phyloP scores from a whole-genome alignment of 2,113 vertebrate genomes.

The Lutjanus erythropterus region DNA sequence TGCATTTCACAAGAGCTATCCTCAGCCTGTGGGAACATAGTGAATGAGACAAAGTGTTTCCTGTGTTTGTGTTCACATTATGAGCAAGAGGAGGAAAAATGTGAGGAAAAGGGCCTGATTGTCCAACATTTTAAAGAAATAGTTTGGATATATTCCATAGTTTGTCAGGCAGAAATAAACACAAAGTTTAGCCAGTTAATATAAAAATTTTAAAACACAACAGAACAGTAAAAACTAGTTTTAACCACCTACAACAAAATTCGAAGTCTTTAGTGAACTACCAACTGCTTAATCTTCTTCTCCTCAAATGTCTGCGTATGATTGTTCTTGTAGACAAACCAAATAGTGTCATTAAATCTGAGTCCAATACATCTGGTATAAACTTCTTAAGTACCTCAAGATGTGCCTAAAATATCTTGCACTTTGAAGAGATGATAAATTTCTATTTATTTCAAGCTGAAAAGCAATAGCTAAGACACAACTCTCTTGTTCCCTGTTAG shows the following conservation, averaged over 20 bases:
- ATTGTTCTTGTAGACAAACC: neutral
- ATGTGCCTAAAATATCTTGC: neutral
- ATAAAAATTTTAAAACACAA: neutral
- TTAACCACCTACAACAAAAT: neutral
- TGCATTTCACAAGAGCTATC: neutral
- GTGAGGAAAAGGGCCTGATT: neutral
- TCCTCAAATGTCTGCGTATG: neutral
- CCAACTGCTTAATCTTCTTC: neutral
- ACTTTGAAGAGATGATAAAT: neutral
- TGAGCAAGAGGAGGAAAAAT: neutral
- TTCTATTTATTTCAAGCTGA: neutral
- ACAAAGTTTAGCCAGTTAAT: neutral
- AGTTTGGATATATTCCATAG: neutral
- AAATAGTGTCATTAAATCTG: neutral
- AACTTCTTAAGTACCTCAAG: too few relatives aligned
- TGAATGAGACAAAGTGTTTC: neutral
- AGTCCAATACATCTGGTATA: neutral
- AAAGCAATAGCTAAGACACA: too few relatives aligned
- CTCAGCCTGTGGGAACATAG: neutral
- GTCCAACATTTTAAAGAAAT: neutral
- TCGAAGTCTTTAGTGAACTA: neutral
- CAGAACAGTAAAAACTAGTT: neutral
- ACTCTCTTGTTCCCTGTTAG: neutral
- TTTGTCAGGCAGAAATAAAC: neutral
- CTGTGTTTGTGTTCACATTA: conserved; percentile 2